phyloP scores from a whole-genome alignment of 2,888 invertebrate genomes.

The Arge pagana region DNA sequence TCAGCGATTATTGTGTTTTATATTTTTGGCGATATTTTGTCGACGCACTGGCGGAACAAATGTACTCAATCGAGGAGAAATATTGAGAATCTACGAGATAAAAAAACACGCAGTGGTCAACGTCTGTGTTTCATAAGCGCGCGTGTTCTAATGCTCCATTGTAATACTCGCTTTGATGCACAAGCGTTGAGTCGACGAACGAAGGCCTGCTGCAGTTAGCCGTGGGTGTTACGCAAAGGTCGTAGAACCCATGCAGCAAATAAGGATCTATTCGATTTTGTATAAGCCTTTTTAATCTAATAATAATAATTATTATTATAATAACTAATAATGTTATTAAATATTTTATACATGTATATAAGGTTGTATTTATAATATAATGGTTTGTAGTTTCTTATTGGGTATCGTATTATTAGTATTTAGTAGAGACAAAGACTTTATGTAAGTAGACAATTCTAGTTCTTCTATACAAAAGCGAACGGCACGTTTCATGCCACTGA shows the following conservation, averaged over 20 bases:
- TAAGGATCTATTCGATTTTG: too few species aligned
- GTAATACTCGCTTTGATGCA: too few species aligned
- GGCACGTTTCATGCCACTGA: neutral
- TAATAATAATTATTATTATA: conserved; percentile 34
- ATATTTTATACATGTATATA: conserved; percentile 51
- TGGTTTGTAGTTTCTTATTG: conserved; percentile 39
- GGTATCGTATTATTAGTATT: conserved; percentile 41
- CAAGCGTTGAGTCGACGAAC: too few species aligned
- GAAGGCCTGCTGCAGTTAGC: too few species aligned
- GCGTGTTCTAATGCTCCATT: too few species aligned
- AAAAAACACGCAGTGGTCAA: too few species aligned
- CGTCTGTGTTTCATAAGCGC: too few species aligned
- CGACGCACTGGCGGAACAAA: too few species aligned
- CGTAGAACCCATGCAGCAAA: neutral
- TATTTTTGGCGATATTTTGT: too few species aligned
- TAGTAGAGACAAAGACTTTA: conserved; percentile 48
- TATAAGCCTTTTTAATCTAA: conserved; percentile 37
- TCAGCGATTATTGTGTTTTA: too few species aligned
- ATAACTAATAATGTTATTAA: conserved; percentile 50
- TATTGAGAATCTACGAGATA: too few species aligned
- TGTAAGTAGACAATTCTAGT: conserved; percentile 41
- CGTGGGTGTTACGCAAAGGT: neutral
- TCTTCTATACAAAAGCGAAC: conserved; percentile 7
- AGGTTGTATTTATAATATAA: conserved; percentile 41
- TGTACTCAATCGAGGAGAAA: too few species aligned